Conservation (phyloP, 1,140 invertebrate genomes). For the Halyomorpha halys region DNA sequence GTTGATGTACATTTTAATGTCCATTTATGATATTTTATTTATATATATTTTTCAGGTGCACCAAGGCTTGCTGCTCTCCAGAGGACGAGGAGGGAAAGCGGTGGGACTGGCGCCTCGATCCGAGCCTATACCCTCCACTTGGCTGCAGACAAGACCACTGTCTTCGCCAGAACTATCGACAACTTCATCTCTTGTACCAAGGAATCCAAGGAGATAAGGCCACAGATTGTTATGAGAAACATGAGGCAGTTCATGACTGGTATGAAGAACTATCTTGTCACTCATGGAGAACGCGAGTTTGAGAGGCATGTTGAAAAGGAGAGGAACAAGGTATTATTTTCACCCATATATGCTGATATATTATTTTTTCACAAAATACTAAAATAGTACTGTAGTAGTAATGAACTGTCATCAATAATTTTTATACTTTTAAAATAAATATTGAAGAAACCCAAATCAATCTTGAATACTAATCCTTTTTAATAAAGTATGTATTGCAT, state of each 20-base stretch:
- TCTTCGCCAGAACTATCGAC: constrained; percentile 81
- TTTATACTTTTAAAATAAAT: no score
- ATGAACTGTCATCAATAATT: no score
- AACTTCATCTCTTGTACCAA: constrained; percentile 90
- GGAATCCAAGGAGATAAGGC: constrained; percentile 78
- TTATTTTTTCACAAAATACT: no score
- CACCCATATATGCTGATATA: no score
- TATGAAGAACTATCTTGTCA: constrained; percentile 93
- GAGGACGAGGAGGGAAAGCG: constrained; percentile 46
- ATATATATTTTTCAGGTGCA: constrained; percentile 46
- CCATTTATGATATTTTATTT: neutral
- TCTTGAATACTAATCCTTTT: no score
- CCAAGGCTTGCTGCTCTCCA: constrained; percentile 56
- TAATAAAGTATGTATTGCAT: no score
- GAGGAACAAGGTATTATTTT: constrained; percentile 49
- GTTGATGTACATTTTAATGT: no score
- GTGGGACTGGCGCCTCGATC: constrained; percentile 52
- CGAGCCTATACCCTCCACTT: constrained; percentile 67
- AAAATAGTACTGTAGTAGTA: no score
- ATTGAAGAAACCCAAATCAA: no score
- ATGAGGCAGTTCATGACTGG: constrained; percentile 95
- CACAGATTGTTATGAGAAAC: constrained; percentile 81
- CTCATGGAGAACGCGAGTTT: constrained; percentile 85
- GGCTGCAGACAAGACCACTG: constrained; percentile 72
- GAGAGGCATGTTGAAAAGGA: constrained; percentile 82